Evolutionary conservation across 2,113 vertebrate genomes (phyloP), one percentile per base, ranked within the genome.

Genomic region (Phaethornis superciliosus): DNA sequence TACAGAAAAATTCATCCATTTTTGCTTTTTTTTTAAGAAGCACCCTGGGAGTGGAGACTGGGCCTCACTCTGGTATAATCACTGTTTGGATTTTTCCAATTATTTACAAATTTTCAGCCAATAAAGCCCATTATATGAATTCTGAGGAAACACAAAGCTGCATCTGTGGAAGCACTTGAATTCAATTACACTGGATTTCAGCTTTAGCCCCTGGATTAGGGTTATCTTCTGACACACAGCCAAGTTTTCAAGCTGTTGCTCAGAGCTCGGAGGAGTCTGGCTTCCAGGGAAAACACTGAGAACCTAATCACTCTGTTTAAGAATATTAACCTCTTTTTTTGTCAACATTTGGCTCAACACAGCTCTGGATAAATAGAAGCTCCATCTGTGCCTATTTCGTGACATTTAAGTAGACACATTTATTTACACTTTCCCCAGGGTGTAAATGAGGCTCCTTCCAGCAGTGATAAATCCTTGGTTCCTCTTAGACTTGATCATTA

Each of bases 151-250:
- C 65, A 78, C 51, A 9, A 55, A 90, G 76, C 26, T 54, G 72
- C 54, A 80, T 71, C 68, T 19, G 35, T 44, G 81, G 42, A 81
- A 88, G 40, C 85, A 63, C 44, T 84, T 80, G 9, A 71, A 85
- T 71, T 74, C 90, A 96, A 85, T 96, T 96, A 85, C 12, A 9
- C 7, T 15, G 33, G 67, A 42, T 78, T 88, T 91, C 92, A 85
- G 40, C 9, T 84, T 85, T 40, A 93, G 75, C 60, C 79, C 62
- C 74, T 13, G 85, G 77, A 96, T 96, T 95, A 93, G 63, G 89
- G 72, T 77, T 75, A 83, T 76, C 72, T 96, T 72, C 47, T 55
- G 64, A 81, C 56, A 72, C 35, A 8, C 69, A 89, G 94, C 72
- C 94, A 95, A 82, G 60, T 69, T 88, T 52, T 77, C 90, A 69